A percentile compares a stretch with the other conserved stretches of the same genome.
Conservation (phyloP, 2,113 vertebrate species). For the Pelecanus crispus region DNA sequence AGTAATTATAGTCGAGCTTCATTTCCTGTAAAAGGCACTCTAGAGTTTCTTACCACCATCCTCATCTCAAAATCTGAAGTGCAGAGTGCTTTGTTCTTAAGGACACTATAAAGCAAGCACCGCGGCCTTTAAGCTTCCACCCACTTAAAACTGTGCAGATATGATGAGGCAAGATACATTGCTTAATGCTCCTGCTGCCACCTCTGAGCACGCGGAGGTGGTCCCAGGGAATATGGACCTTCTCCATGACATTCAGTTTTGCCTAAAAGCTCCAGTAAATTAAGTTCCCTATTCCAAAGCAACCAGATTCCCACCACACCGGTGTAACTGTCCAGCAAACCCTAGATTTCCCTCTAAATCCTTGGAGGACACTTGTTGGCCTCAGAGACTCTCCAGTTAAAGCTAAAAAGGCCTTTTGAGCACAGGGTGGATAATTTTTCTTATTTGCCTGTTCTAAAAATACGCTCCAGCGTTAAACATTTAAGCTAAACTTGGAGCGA, state of each 20-base stretch:
- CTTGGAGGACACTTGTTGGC: neutral
- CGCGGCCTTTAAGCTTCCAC: neutral
- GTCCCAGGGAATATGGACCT: neutral
- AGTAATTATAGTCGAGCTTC: neutral
- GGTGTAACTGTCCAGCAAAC: neutral
- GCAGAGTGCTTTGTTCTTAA: neutral
- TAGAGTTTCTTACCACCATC: neutral
- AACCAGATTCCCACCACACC: neutral
- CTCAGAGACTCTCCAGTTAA: neutral
- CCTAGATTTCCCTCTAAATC: neutral
- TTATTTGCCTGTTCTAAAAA: neutral
- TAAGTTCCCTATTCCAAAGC: neutral
- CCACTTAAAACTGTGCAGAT: neutral
- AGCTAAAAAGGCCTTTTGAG: neutral
- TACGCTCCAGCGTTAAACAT: rapidly evolving
- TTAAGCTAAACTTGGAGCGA: neutral
- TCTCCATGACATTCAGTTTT: rapidly evolving
- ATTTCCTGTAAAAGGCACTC: neutral
- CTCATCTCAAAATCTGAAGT: neutral
- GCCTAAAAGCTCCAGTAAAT: neutral
- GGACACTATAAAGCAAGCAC: neutral
- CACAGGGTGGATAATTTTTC: neutral
- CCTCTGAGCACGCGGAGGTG: neutral
- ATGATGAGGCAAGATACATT: neutral
- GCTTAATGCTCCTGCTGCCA: neutral